These are phyloP conservation scores for Exephanes ischioxanthus DNA, from an alignment of 2,888 invertebrate species.

Conservation along the genomic window DNA sequence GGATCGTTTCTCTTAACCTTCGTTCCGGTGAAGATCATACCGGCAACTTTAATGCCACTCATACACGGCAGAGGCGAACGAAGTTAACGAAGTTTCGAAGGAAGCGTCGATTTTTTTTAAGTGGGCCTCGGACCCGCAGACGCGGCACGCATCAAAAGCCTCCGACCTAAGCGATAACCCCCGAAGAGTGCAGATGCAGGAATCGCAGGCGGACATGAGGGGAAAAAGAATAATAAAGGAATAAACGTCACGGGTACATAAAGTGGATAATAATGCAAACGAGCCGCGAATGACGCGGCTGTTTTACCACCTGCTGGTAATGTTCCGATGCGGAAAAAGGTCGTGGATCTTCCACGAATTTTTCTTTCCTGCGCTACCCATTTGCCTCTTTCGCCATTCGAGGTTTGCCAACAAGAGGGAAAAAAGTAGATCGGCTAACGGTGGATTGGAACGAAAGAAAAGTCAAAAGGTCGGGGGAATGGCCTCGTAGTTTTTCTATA, in stretches of 20 bases:
- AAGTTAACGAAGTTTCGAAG: conserved; percentile 33
- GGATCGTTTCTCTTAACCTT: not conserved
- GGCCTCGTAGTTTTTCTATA: conserved; percentile 9
- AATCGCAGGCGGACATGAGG: conserved; percentile 12
- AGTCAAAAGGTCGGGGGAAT: conserved; percentile 39
- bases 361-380: not conserved
- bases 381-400: conserved; percentile 9
- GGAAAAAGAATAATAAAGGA: not conserved
- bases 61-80: not conserved
- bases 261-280: conserved; percentile 51
- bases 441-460: conserved; percentile 21
- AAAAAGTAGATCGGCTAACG: conserved; percentile 16
- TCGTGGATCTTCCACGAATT: conserved; percentile 10
- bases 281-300: conserved; percentile 50
- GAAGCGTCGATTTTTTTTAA: conserved; percentile 27
- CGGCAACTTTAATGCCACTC: not conserved
- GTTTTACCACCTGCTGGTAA: conserved; percentile 47
- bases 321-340: conserved; percentile 38
- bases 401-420: conserved; percentile 1
- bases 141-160: conserved; percentile 9
- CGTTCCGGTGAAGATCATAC: not conserved
- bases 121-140: not conserved
- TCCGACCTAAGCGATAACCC: conserved; percentile 57
- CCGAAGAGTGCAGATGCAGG: conserved; percentile 43
- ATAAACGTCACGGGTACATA: conserved; percentile 6